Conservation (phyloP, 2,113 vertebrate species). For the Epinephelus cyanopodus region DNA sequence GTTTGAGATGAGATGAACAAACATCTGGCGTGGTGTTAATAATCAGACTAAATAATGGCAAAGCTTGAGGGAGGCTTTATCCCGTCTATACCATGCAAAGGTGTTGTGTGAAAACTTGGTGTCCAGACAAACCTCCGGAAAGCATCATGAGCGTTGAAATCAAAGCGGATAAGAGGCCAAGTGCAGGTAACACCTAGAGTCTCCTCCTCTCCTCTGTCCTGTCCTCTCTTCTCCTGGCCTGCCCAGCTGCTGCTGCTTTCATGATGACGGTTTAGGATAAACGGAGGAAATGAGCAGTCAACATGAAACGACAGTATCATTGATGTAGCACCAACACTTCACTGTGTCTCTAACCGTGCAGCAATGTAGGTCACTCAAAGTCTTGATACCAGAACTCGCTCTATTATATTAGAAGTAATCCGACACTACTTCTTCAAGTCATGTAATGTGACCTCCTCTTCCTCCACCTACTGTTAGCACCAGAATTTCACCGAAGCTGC, state of each 20-base stretch:
- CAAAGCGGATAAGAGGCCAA: conserved; percentile 50
- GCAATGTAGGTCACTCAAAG: not conserved
- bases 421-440: not conserved
- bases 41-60: conserved; percentile 64
- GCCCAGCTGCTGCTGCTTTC: conserved; percentile 10
- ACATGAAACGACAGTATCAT: not conserved
- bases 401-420: not conserved
- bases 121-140: conserved; percentile 24
- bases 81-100: conserved; percentile 41
- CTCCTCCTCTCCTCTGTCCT: not conserved
- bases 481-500: not conserved
- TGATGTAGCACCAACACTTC: not conserved
- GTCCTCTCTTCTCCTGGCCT: not conserved
- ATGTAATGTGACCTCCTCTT: conserved; percentile 15
- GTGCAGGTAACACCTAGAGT: conserved; percentile 48
- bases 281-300: not conserved
- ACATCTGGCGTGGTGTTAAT: conserved; percentile 65
- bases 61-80: conserved; percentile 51
- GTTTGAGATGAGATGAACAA: conserved; percentile 70
- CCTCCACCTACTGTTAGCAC: not conserved
- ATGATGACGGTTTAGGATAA: not conserved
- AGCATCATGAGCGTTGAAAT: conserved; percentile 23
- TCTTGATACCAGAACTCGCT: conserved; percentile 3
- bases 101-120: conserved; percentile 41
- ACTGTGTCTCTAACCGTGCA: not conserved